Evolutionary conservation across 2,797 vertebrate genomes (phyloP).

Genomic region (Epinephelus coioides): DNA sequence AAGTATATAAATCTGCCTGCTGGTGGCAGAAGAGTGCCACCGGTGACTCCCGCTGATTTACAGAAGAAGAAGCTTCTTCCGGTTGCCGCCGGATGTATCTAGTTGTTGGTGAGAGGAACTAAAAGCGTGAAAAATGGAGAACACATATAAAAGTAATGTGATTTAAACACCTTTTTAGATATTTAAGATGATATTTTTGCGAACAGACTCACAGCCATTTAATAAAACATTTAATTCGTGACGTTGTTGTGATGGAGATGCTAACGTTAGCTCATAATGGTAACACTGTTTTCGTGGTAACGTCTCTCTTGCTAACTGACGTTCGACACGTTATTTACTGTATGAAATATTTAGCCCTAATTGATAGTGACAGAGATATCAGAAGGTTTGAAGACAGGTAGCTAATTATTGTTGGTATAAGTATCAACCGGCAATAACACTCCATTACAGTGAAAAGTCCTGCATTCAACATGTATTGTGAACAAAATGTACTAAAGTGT

Average conservation of each 20-base stretch:
- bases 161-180: background rate
- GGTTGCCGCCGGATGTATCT: background rate
- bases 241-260: background rate
- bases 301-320: no score
- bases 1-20: background rate
- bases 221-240: background rate
- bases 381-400: no score
- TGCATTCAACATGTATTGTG: no score
- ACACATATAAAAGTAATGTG: constrained; percentile 39
- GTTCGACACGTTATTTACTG: no score
- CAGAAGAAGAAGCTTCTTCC: constrained; percentile 12
- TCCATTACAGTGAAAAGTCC: no score
- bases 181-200: background rate
- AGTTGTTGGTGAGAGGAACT: background rate
- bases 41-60: background rate
- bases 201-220: background rate
- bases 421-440: no score
- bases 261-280: background rate
- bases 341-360: no score
- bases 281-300: no score
- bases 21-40: background rate
- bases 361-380: no score
- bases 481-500: no score
- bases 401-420: no score
- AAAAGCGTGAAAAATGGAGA: constrained; percentile 5